Evolutionary conservation across 2,797 vertebrate genomes (phyloP).

Genomic region (Atherinosoma microstoma): DNA sequence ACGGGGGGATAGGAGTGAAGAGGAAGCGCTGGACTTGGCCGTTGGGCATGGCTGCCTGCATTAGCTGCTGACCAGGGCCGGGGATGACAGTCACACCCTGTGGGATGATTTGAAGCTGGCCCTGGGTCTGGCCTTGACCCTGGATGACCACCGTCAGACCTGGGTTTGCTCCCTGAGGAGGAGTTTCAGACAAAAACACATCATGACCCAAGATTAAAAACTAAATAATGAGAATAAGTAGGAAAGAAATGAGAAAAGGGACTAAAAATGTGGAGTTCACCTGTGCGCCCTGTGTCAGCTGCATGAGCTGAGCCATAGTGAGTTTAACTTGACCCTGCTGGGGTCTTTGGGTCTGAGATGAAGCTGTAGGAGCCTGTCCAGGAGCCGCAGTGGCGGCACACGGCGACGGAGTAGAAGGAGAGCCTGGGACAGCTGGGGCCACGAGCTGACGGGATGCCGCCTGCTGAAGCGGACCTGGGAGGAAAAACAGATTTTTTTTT

Average conservation of each 20-base stretch:
- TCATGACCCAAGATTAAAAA: neutral
- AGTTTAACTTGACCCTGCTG: conserved; percentile 98
- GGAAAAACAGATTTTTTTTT: neutral
- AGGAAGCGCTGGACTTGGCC: conserved; percentile 97
- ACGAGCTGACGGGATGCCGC: conserved; percentile 87
- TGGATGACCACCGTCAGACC: conserved; percentile 98
- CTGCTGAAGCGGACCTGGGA: conserved; percentile 87
- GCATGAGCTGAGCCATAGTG: conserved; percentile 96
- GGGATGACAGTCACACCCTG: conserved; percentile 95
- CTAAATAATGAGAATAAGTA: neutral
- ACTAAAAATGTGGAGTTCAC: conserved; percentile 72
- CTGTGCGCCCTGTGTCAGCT: conserved; percentile 94
- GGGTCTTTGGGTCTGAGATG: conserved; percentile 81
- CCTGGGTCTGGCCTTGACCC: conserved; percentile 97
- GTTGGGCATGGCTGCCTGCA: conserved; percentile 99
- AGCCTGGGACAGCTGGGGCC: conserved; percentile 82
- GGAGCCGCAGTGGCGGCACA: conserved; percentile 71
- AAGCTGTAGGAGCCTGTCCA: conserved; percentile 52
- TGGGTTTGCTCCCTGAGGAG: conserved; percentile 92
- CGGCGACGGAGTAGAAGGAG: conserved; percentile 78
- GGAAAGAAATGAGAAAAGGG: neutral
- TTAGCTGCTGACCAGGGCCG: conserved; percentile 95
- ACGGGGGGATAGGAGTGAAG: conserved; percentile 89
- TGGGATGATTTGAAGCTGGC: conserved; percentile 95
- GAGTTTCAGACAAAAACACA: conserved; percentile 7